These are phyloP conservation scores for Emesis furor DNA, from an alignment of 2,888 invertebrate genomes.

Conservation along the genomic window DNA sequence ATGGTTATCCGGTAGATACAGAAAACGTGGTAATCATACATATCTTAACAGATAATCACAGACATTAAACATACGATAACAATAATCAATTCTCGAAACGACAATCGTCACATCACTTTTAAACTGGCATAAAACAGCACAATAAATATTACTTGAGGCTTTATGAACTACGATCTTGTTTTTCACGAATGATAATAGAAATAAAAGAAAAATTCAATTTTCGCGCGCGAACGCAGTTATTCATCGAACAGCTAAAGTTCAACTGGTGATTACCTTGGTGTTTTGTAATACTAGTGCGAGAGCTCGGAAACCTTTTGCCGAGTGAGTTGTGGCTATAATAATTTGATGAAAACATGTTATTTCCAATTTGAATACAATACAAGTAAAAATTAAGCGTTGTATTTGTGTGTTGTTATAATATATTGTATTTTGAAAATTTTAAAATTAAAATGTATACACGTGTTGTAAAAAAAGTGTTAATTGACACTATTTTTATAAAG, in stretches of 20 bases:
- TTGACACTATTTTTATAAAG: too few species aligned
- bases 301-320: not conserved
- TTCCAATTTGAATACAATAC: too few species aligned
- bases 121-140: slow-evolving; percentile 3
- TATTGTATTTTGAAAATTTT: too few species aligned
- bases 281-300: slow-evolving; percentile 7
- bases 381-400: too few species aligned
- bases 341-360: too few species aligned
- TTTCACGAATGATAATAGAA: not conserved
- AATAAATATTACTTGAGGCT: not conserved
- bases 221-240: slow-evolving; percentile 18
- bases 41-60: slow-evolving; percentile 1
- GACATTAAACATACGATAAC: slow-evolving; percentile 7
- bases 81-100: not conserved
- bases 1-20: not conserved
- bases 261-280: slow-evolving; percentile 14
- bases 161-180: not conserved
- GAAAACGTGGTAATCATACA: not conserved
- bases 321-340: too few species aligned
- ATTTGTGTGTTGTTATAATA: too few species aligned
- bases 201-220: slow-evolving; percentile 6
- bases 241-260: slow-evolving; percentile 15
- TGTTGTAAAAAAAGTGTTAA: too few species aligned
- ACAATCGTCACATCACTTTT: not conserved
- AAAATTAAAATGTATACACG: too few species aligned